phyloP scores from a whole-genome alignment of 2,888 invertebrate genomes.

The Lepas anatifera region DNA sequence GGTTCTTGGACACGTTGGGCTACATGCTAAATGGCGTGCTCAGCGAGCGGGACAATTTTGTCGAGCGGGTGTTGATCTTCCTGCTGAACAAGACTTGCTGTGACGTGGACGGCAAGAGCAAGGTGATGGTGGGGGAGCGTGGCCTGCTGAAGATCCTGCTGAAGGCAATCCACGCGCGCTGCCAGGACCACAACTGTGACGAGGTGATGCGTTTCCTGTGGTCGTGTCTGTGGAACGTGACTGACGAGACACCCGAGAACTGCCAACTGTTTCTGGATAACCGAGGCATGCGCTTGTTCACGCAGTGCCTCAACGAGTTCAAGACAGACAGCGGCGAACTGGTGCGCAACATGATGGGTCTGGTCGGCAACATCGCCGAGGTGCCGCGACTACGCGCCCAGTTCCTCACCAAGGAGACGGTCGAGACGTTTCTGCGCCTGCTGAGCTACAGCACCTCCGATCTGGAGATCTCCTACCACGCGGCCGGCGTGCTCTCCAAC shows the following conservation, averaged over 20 bases:
- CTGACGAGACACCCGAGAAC: slow-evolving; percentile 90
- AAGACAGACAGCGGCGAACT: slow-evolving; percentile 63
- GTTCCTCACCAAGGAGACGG: slow-evolving; percentile 56
- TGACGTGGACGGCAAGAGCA: slow-evolving; percentile 88
- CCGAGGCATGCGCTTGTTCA: slow-evolving; percentile 79
- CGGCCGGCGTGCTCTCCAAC: slow-evolving; percentile 89
- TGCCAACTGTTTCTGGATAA: slow-evolving; percentile 79
- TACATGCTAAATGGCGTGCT: slow-evolving; percentile 7
- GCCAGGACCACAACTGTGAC: slow-evolving; percentile 47
- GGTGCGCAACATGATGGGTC: slow-evolving; percentile 94
- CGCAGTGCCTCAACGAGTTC: slow-evolving; percentile 53
- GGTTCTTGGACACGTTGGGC: not conserved
- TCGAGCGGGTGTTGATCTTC: slow-evolving; percentile 88
- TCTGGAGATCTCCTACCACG: slow-evolving; percentile 74
- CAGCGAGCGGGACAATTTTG: slow-evolving; percentile 69
- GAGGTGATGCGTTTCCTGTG: slow-evolving; percentile 95
- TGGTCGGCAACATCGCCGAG: slow-evolving; percentile 92
- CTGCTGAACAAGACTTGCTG: slow-evolving; percentile 90
- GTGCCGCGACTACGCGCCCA: slow-evolving; percentile 65
- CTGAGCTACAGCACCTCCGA: slow-evolving; percentile 48
- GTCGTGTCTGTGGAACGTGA: slow-evolving; percentile 98
- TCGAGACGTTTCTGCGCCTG: slow-evolving; percentile 55
- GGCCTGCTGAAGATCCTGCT: slow-evolving; percentile 37
- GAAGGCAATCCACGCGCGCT: slow-evolving; percentile 4
- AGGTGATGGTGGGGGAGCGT: slow-evolving; percentile 75